Percentiles rank a stretch among this genome's conserved stretches.
These are phyloP conservation scores for Sphenopsis melanotis DNA, from an alignment of 2,797 vertebrate species.

Conservation along the genomic window DNA sequence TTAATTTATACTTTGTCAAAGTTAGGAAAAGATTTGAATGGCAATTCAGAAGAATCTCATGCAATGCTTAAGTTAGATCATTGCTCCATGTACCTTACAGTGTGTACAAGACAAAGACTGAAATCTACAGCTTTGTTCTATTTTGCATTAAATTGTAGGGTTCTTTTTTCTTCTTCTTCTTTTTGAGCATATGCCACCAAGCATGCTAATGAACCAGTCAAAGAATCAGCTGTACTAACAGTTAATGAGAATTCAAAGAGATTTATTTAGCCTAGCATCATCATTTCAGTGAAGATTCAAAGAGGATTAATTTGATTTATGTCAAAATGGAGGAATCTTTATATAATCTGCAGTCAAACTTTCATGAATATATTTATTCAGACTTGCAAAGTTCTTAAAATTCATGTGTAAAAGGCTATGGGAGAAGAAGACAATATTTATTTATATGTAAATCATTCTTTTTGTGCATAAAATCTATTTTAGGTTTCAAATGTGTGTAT, in stretches of 20 bases:
- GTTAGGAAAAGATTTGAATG: conserved; percentile 28
- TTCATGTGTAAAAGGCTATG: neutral
- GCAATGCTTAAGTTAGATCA: conserved; percentile 12
- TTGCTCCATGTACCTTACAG: neutral
- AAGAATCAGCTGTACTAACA: conserved; percentile 70
- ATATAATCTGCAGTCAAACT: conserved; percentile 46
- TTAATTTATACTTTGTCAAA: conserved; percentile 30
- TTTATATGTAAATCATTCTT: conserved; percentile 44
- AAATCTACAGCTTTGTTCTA: conserved; percentile 63
- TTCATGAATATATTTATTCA: conserved; percentile 51
- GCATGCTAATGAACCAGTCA: conserved; percentile 67
- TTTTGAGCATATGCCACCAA: conserved; percentile 64
- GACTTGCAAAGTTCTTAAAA: conserved; percentile 13
- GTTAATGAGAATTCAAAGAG: conserved; percentile 65
- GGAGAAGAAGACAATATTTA: conserved; percentile 23
- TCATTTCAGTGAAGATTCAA: conserved; percentile 36
- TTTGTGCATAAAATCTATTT: conserved; percentile 40
- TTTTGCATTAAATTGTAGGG: conserved; percentile 67
- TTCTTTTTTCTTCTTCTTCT: conserved; percentile 36
- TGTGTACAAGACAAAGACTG: conserved; percentile 52
- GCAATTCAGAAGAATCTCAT: conserved; percentile 39
- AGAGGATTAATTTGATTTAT: conserved; percentile 59
- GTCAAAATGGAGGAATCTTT: conserved; percentile 58
- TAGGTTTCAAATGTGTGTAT: neutral
- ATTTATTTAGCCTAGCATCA: conserved; percentile 58